A percentile compares a stretch with the other conserved stretches of the same genome.
Evolutionary conservation across 2,797 vertebrate species (phyloP).

Genomic region (Sternarchorhynchus goeldii): DNA sequence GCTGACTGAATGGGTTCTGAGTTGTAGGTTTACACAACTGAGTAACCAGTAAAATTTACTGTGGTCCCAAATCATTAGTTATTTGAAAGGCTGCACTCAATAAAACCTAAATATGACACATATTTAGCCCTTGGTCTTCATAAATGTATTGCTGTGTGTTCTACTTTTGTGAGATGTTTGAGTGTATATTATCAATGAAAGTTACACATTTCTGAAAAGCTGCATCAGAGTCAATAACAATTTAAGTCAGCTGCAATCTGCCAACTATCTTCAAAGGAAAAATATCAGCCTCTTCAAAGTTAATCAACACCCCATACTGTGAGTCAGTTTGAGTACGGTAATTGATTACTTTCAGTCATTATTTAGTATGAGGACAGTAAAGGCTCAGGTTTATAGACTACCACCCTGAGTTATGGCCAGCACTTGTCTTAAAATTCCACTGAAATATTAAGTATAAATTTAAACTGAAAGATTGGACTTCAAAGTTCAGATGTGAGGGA

Average conservation of each 20-base stretch:
- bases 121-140: too few relatives aligned
- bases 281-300: not conserved
- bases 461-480: slow-evolving; percentile 11
- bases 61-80: too few relatives aligned
- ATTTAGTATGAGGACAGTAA: not conserved
- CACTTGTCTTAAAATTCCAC: not conserved
- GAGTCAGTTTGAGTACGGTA: too few relatives aligned
- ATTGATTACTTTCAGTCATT: not conserved
- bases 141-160: too few relatives aligned
- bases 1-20: too few relatives aligned
- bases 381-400: not conserved
- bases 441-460: slow-evolving; percentile 6
- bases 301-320: not conserved
- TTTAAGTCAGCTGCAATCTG: not conserved
- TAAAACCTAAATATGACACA: too few relatives aligned
- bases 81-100: too few relatives aligned
- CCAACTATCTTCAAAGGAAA: not conserved
- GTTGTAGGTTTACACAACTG: too few relatives aligned
- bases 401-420: not conserved
- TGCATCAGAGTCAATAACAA: not conserved
- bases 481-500: not conserved
- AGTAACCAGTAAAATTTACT: too few relatives aligned
- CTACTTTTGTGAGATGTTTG: not conserved
- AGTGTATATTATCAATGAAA: not conserved
- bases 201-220: too few relatives aligned